These are phyloP conservation scores for Lophius americanus DNA, from an alignment of 2,797 vertebrate species.

Conservation along the genomic window DNA sequence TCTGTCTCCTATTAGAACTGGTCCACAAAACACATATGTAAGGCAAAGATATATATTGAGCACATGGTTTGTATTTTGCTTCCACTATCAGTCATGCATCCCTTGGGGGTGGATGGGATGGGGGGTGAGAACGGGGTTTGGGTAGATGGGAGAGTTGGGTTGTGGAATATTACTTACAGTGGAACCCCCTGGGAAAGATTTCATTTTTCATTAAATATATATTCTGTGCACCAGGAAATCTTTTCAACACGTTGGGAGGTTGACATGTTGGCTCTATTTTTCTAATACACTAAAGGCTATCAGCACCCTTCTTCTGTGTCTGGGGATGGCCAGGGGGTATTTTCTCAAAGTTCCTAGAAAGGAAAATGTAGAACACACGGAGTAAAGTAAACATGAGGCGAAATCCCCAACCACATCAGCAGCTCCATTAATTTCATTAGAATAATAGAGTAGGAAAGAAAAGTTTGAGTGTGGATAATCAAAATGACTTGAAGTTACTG, in stretches of 20 bases:
- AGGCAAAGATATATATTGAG: constrained; percentile 4
- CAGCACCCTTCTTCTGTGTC: constrained; percentile 6
- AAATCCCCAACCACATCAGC: background rate
- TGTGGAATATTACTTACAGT: constrained; percentile 16
- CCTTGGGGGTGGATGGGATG: background rate
- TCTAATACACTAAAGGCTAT: constrained; percentile 37
- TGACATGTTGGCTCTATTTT: constrained; percentile 47
- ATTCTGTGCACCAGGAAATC: constrained; percentile 3
- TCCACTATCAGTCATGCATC: constrained; percentile 40
- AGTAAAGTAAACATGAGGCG: constrained; percentile 10
- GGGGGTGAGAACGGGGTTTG: too few relatives aligned
- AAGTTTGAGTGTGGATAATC: too few relatives aligned
- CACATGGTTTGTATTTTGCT: constrained; percentile 48
- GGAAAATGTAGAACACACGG: constrained; percentile 25
- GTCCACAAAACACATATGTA: constrained; percentile 24
- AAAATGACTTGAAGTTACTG: too few relatives aligned
- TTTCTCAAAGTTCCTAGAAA: constrained; percentile 36
- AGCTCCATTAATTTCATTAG: constrained; percentile 7
- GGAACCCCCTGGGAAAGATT: constrained; percentile 30
- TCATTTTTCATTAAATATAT: constrained; percentile 37
- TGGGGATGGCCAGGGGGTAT: constrained; percentile 11
- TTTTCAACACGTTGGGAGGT: constrained; percentile 20
- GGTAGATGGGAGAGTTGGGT: background rate
- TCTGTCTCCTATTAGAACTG: constrained; percentile 32
- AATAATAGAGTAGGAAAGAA: background rate